phyloP scores from a whole-genome alignment of 2,888 invertebrate genomes.

The Phortica magna region DNA sequence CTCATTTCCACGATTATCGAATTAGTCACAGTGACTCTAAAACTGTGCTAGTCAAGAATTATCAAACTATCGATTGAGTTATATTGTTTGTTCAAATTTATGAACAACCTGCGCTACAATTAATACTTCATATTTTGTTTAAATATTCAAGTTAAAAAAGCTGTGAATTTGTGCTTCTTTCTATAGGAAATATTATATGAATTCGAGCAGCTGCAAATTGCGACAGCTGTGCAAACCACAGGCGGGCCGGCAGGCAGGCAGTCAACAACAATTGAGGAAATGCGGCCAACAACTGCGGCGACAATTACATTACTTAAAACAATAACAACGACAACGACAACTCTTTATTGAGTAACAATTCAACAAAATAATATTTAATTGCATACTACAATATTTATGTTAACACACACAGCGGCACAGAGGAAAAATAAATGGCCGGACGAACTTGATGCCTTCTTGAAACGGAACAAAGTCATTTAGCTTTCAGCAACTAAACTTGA shows the following conservation, averaged over 20 bases:
- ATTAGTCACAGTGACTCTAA: background rate
- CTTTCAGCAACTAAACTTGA: slow-evolving; percentile 31
- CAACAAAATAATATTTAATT: slow-evolving; percentile 11
- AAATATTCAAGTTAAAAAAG: no score
- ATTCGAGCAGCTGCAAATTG: slow-evolving; percentile 12
- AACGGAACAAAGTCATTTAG: slow-evolving; percentile 24
- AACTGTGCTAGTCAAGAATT: background rate
- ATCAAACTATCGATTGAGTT: background rate
- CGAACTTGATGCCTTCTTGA: slow-evolving; percentile 40
- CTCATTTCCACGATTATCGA: background rate
- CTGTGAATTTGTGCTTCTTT: background rate
- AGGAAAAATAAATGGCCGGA: slow-evolving; percentile 36
- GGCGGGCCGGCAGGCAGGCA: background rate
- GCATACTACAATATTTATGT: background rate
- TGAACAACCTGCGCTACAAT: no score
- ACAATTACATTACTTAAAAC: background rate
- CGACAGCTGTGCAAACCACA: slow-evolving; percentile 16
- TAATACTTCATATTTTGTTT: no score
- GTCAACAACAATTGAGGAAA: background rate
- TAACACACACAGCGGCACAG: background rate
- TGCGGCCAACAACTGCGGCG: background rate
- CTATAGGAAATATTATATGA: slow-evolving; percentile 4
- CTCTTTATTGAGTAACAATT: background rate
- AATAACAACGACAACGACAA: background rate
- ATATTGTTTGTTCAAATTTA: no score